Evolutionary conservation across 2,888 invertebrate genomes (phyloP).

Genomic region (Sarcophaga carnaria): DNA sequence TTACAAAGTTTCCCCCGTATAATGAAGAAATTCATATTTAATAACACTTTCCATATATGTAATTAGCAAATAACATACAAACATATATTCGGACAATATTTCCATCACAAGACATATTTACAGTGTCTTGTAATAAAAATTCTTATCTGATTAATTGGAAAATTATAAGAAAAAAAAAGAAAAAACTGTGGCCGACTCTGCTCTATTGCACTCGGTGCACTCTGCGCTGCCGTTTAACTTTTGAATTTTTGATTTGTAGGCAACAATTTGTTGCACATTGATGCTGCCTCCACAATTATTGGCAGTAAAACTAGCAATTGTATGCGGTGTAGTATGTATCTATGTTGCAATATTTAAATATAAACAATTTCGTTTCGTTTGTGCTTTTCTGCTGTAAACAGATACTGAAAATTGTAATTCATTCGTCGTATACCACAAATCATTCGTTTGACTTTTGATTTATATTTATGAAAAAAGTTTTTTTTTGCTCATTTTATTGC

Average conservation of each 20-base stretch:
- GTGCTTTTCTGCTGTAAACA: background rate
- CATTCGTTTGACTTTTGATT: slow-evolving; percentile 41
- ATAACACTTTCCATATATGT: background rate
- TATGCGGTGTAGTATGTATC: too few species aligned
- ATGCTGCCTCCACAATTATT: background rate
- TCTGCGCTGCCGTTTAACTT: background rate
- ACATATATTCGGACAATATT: too few species aligned
- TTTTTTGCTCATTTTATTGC: background rate
- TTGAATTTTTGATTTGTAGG: background rate
- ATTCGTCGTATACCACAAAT: background rate
- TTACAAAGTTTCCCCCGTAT: background rate
- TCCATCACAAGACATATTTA: background rate
- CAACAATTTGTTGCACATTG: slow-evolving; percentile 11
- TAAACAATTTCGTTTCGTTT: background rate
- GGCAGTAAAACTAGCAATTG: slow-evolving; percentile 8
- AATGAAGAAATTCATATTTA: background rate
- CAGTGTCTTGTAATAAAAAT: slow-evolving; percentile 3
- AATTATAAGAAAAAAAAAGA: background rate
- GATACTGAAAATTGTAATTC: background rate
- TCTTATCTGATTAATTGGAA: slow-evolving; percentile 23
- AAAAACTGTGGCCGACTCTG: background rate
- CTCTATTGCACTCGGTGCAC: background rate
- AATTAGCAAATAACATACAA: too few species aligned
- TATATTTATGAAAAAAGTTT: background rate
- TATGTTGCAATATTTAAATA: slow-evolving; percentile 5